Conservation (phyloP, 2,113 vertebrate genomes). For the Rhabdomys dilectus region DNA sequence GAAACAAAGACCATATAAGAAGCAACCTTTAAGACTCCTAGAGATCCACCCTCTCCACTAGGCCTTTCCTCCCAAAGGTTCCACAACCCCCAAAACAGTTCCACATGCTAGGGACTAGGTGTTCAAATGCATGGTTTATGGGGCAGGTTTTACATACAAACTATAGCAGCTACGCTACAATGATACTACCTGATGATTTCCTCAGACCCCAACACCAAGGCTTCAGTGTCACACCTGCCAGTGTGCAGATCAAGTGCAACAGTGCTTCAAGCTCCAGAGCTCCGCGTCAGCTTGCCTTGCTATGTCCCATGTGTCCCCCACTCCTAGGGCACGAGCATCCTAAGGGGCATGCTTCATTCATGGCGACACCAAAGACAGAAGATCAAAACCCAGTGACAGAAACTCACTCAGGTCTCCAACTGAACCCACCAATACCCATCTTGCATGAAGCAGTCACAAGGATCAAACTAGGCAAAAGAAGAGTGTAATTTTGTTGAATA, state of each 20-base stretch:
- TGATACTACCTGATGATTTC: background rate
- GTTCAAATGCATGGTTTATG: background rate
- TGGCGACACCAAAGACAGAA: background rate
- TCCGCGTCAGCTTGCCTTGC: background rate
- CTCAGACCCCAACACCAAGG: too few relatives aligned
- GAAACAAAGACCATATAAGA: background rate
- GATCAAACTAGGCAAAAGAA: background rate
- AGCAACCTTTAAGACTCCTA: background rate
- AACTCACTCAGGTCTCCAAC: background rate
- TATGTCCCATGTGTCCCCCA: background rate
- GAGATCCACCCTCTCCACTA: background rate
- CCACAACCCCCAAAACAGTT: too few relatives aligned
- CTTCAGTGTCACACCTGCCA: background rate
- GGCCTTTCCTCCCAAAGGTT: background rate
- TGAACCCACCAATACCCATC: background rate
- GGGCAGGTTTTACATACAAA: background rate
- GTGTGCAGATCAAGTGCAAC: fast-evolving
- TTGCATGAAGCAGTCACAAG: background rate
- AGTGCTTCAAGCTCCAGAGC: background rate
- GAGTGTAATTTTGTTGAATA: background rate
- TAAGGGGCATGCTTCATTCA: background rate
- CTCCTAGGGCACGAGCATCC: background rate
- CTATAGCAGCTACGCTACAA: background rate
- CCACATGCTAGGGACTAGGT: background rate
- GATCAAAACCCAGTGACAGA: background rate